Evolutionary conservation across 2,888 invertebrate species (phyloP).

Genomic region (Epirrita christyi): DNA sequence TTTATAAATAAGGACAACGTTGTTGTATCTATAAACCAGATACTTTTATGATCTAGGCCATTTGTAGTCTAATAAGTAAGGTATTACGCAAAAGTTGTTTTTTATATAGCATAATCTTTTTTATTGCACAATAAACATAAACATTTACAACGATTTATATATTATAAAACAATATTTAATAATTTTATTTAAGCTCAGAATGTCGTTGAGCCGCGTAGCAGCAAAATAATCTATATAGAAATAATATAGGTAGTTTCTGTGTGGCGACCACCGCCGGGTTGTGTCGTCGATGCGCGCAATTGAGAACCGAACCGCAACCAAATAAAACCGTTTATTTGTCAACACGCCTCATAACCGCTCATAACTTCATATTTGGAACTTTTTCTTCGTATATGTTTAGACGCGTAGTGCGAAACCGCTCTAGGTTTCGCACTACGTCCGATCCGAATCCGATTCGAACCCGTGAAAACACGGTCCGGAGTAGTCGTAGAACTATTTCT

Average conservation of each 20-base stretch:
- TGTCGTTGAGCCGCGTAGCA: too few relatives aligned
- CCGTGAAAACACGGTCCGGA: too few relatives aligned
- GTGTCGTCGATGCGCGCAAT: slow-evolving; percentile 66
- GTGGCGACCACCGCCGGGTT: slow-evolving; percentile 56
- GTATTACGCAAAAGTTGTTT: not conserved
- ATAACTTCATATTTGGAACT: not conserved
- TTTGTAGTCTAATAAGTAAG: slow-evolving; percentile 12
- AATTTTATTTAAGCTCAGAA: too few relatives aligned
- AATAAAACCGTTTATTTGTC: slow-evolving; percentile 23
- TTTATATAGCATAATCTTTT: slow-evolving; percentile 3
- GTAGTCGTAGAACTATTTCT: too few relatives aligned
- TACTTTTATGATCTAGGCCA: slow-evolving; percentile 1
- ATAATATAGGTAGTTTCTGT: slow-evolving; percentile 52
- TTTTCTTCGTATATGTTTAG: not conserved
- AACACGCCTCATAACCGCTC: slow-evolving; percentile 16
- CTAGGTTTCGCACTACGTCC: too few relatives aligned
- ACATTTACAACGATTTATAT: too few relatives aligned
- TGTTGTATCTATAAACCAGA: slow-evolving; percentile 14
- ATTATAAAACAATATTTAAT: too few relatives aligned
- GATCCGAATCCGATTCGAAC: too few relatives aligned
- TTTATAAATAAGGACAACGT: too few relatives aligned
- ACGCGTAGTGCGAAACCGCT: too few relatives aligned
- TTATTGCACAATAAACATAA: slow-evolving; percentile 14
- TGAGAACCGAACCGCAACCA: slow-evolving; percentile 46
- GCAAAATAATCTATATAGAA: too few relatives aligned